Evolutionary conservation across 2,113 vertebrate genomes (phyloP).

Genomic region (Spea multiplicata): DNA sequence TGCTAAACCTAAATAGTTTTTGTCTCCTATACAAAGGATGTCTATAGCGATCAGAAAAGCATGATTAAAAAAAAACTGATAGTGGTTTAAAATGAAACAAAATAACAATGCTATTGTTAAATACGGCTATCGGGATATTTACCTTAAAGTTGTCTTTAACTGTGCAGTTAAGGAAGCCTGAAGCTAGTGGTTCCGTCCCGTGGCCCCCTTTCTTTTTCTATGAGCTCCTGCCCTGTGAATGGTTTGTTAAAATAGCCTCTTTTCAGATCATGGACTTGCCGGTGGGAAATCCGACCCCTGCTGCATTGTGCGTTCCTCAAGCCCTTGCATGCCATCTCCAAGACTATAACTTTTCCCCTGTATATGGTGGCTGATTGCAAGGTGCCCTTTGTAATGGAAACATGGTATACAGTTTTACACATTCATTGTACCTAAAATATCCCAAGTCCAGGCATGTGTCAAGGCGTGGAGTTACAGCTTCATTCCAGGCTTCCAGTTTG

Average conservation of each 20-base stretch:
- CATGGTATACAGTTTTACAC: conserved; percentile 13
- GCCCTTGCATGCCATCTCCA: neutral
- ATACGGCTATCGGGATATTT: neutral
- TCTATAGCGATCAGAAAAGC: no score
- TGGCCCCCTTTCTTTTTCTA: conserved; percentile 2
- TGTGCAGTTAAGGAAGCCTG: neutral
- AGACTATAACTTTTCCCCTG: conserved; percentile 1
- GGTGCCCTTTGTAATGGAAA: conserved; percentile 46
- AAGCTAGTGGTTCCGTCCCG: neutral
- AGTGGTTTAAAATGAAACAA: no score
- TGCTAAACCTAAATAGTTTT: no score
- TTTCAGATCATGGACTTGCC: conserved; percentile 33
- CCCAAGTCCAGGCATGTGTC: conserved; percentile 3
- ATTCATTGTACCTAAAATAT: conserved; percentile 42
- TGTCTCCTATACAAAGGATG: no score
- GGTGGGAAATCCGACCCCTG: conserved; percentile 23
- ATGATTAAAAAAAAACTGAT: no score
- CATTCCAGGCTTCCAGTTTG: conserved; percentile 18
- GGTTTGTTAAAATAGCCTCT: conserved; percentile 43
- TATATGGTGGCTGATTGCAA: conserved; percentile 25
- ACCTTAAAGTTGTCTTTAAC: neutral
- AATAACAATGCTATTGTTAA: no score
- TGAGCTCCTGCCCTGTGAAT: conserved; percentile 11
- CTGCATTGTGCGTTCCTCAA: conserved; percentile 27
- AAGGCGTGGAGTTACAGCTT: conserved; percentile 27